Base-by-base conservation (phyloP, 2,888 invertebrate genomes). In the Nebria brevicollis region DNA sequence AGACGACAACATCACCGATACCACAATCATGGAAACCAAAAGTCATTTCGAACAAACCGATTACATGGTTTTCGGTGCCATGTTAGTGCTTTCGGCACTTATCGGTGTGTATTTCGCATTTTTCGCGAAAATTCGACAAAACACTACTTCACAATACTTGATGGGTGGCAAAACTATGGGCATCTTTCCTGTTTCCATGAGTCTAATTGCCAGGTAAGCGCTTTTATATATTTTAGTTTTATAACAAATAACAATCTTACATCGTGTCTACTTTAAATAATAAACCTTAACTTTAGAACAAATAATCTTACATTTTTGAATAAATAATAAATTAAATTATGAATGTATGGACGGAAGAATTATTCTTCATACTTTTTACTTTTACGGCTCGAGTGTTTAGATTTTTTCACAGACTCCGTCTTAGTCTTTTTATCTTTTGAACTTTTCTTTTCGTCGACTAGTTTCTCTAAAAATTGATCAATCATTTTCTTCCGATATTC, bases 401-500 rank as follows among this genome's bases (percentile, higher is more conserved):
- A 20, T 65, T 78, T 68, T 75, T 75, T 80, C 5, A 74, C 70
- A 4, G 75, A 75, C 41, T 54, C 70, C 70, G n/a, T 43, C 66
- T 10, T 25, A 8, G n/a, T 64, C 4, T 75, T 80, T 80, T 42
- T 54, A 72, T 81, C 65, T 75, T 64, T 81, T 72, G n/a, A 42
- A 54, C 26, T 20, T 64, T 82, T 82, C 66, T 83, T 64, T 34
- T 66, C 66, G 75, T 75, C 75, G 75, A 82, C 83, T 84, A 70
- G 96, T 93, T 95, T 66, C 83, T 83, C 43, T 82, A 84, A 73
- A 83, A 72, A 77, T 83, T 85, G 72, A 88, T 94, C 93, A 84
- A 97, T 92, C 76, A 97, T 92, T 88, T 96, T 96, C 85, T 94
- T 92, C 20, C 97, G 90, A 89, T 96, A 97, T 89, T 96, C 94